Percentiles rank a stretch among this genome's conserved stretches.
Conservation (phyloP, 2,797 vertebrate species). For the Rallus crepitans region DNA sequence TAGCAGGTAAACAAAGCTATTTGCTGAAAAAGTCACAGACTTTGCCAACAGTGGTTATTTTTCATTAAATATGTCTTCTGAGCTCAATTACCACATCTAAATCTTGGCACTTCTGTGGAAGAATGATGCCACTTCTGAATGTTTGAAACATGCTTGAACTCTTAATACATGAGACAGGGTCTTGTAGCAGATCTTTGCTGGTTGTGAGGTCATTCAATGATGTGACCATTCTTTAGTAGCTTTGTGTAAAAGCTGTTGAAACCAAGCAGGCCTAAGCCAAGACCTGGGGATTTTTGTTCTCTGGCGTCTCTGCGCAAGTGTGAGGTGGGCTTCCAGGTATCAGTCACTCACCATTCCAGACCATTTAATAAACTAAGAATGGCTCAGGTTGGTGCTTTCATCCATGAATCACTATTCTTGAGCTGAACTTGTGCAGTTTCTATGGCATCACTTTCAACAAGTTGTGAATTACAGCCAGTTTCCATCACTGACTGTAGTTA, state of each 20-base stretch:
- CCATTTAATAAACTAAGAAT: background rate
- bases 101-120: background rate
- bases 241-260: background rate
- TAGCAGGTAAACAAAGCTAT: background rate
- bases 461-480: background rate
- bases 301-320: background rate
- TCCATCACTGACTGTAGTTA: background rate
- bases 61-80: background rate
- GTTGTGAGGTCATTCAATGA: background rate
- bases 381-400: background rate
- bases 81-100: background rate
- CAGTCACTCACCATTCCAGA: background rate
- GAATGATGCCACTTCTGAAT: background rate
- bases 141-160: background rate
- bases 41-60: background rate
- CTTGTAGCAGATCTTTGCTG: background rate
- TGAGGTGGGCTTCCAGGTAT: background rate
- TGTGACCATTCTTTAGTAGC: background rate
- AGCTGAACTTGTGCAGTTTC: background rate
- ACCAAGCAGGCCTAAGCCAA: background rate
- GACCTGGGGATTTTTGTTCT: background rate
- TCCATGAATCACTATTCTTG: fast-evolving
- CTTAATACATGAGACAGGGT: background rate
- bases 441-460: background rate
- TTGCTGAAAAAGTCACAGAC: background rate